Percentiles rank a stretch among this genome's conserved stretches.
These are phyloP conservation scores for Drosophila sucinea DNA, from an alignment of 1,140 invertebrate species.

Conservation along the genomic window DNA sequence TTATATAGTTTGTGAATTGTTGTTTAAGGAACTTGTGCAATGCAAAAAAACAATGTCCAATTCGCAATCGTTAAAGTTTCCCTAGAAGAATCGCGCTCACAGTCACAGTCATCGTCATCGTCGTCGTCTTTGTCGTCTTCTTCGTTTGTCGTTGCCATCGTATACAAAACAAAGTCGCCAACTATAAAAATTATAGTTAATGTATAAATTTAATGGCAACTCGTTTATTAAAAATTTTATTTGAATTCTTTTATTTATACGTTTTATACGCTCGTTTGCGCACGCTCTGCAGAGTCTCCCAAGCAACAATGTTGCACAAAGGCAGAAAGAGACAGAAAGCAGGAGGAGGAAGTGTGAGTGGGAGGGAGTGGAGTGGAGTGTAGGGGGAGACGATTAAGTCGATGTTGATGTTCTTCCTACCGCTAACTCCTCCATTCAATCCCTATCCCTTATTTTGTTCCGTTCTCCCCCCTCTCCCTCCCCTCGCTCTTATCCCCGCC, in stretches of 20 bases:
- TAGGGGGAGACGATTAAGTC: constrained; percentile 3
- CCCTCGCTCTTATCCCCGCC: constrained; percentile 27
- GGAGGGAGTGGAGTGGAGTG: too few relatives aligned
- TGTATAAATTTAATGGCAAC: constrained; percentile 83
- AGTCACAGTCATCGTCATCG: background rate
- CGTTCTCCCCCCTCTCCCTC: constrained; percentile 6
- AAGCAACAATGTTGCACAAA: constrained; percentile 73
- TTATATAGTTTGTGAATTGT: too few relatives aligned
- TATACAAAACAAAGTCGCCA: constrained; percentile 81
- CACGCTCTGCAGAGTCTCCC: constrained; percentile 46
- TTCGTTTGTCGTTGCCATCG: constrained; percentile 37
- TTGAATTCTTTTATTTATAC: constrained; percentile 82
- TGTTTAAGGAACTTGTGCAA: too few relatives aligned
- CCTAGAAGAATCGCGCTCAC: constrained; percentile 10
- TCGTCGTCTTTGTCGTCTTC: too few relatives aligned
- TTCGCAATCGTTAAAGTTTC: constrained; percentile 8
- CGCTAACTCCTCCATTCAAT: constrained; percentile 13
- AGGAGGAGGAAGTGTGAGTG: background rate
- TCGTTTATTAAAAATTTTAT: constrained; percentile 83
- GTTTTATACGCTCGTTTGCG: constrained; percentile 77
- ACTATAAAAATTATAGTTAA: constrained; percentile 83
- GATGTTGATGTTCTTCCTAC: constrained; percentile 38
- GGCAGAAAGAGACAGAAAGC: background rate
- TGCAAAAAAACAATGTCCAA: constrained; percentile 1
- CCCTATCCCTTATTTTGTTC: constrained; percentile 4